phyloP scores from a whole-genome alignment of 92 coral and sea anemone genomes.

The Actinernus sp. region DNA sequence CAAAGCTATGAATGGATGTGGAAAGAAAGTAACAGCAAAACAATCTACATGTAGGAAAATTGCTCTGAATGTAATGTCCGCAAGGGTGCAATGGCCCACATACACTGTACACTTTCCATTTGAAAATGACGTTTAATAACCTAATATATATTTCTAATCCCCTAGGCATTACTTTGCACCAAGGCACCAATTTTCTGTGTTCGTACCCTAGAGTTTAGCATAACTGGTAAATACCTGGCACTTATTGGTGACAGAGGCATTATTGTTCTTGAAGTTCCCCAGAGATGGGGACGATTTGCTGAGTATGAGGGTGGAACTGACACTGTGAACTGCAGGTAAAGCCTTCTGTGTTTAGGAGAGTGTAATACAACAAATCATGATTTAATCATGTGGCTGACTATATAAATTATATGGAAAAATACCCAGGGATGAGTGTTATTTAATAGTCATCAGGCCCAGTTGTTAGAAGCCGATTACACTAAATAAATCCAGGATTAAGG shows the following conservation, averaged over 20 bases:
- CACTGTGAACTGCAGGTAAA: conserved; percentile 84
- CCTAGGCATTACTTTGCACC: conserved; percentile 80
- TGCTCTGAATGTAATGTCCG: not conserved
- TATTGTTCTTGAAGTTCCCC: conserved; percentile 87
- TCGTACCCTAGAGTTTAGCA: conserved; percentile 73
- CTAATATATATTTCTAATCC: not conserved
- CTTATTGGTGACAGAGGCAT: conserved; percentile 87
- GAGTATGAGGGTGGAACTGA: conserved; percentile 91
- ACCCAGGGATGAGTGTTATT: too few species aligned
- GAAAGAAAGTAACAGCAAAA: too few species aligned
- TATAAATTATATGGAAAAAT: too few species aligned
- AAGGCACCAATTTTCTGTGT: conserved; percentile 76
- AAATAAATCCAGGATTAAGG: too few species aligned
- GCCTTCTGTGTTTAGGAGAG: not conserved
- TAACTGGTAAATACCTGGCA: conserved; percentile 82
- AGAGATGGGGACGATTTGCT: conserved; percentile 96
- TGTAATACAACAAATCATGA: not conserved
- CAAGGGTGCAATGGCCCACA: too few species aligned
- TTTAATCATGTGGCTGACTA: too few species aligned
- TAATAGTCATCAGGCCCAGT: too few species aligned
- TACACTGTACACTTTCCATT: too few species aligned
- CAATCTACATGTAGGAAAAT: too few species aligned
- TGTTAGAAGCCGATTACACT: too few species aligned
- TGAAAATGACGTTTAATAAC: not conserved
- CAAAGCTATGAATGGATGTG: too few species aligned